Evolutionary conservation across 2,888 invertebrate species (phyloP).

Genomic region (Lochmaea capreae): DNA sequence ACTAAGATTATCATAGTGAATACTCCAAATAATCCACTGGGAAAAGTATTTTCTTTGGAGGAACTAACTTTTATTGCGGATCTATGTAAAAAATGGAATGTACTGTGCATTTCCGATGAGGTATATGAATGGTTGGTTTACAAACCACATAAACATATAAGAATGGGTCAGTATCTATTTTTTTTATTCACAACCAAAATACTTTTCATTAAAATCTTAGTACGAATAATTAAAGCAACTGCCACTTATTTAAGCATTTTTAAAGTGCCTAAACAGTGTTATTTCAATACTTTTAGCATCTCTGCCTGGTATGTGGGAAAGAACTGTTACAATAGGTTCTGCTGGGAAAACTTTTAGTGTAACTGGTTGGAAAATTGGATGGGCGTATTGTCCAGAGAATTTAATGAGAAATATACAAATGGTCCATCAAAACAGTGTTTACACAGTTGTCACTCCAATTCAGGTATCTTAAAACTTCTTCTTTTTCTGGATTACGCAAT

Average conservation of each 20-base stretch:
- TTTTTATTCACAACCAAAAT: neutral
- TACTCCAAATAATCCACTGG: slow-evolving; percentile 97
- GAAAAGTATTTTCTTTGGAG: slow-evolving; percentile 82
- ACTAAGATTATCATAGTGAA: slow-evolving; percentile 97
- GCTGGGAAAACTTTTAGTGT: slow-evolving; percentile 98
- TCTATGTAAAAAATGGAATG: slow-evolving; percentile 92
- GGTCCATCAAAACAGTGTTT: slow-evolving; percentile 95
- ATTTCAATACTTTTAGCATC: slow-evolving; percentile 23
- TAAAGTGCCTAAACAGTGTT: too few species aligned
- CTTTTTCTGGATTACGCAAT: neutral
- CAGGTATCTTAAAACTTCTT: slow-evolving; percentile 68
- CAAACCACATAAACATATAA: slow-evolving; percentile 83
- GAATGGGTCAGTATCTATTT: slow-evolving; percentile 78
- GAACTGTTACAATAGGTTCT: slow-evolving; percentile 96
- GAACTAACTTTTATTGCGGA: slow-evolving; percentile 85
- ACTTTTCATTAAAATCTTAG: too few species aligned
- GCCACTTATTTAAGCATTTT: too few species aligned
- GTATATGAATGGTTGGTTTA: slow-evolving; percentile 98
- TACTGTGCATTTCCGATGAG: slow-evolving; percentile 93
- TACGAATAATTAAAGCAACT: too few species aligned
- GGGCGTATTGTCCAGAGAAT: slow-evolving; percentile 91
- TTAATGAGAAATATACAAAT: slow-evolving; percentile 85
- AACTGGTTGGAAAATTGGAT: slow-evolving; percentile 97
- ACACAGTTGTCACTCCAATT: slow-evolving; percentile 91
- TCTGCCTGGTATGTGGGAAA: slow-evolving; percentile 97